Evolutionary conservation across 2,113 vertebrate species (phyloP).

Genomic region (Psilopogon haemacephalus): DNA sequence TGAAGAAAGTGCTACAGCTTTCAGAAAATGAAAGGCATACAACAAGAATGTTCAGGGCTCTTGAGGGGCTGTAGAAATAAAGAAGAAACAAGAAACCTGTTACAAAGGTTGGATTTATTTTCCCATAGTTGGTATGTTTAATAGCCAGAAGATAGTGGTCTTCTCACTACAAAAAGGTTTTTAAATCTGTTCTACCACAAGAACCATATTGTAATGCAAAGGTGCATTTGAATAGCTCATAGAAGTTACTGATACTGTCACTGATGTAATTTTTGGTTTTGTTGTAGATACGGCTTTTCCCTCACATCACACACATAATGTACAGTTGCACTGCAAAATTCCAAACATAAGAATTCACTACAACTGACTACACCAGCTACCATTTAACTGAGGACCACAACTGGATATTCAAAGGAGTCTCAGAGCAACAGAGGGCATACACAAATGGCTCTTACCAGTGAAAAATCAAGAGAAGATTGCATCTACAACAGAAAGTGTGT

Average conservation of each 20-base stretch:
- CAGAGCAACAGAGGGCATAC: background rate
- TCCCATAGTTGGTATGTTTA: background rate
- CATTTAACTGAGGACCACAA: background rate
- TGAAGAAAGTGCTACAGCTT: background rate
- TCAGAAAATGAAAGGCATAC: background rate
- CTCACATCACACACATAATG: background rate
- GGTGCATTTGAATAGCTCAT: background rate
- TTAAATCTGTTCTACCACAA: background rate
- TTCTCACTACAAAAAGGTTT: background rate
- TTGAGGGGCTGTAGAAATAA: background rate
- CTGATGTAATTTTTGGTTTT: background rate
- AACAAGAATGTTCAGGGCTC: background rate
- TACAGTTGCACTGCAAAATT: background rate
- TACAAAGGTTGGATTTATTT: background rate
- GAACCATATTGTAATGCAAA: background rate
- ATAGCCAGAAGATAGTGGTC: background rate
- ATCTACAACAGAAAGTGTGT: background rate
- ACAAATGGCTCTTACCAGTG: background rate
- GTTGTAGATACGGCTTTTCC: background rate
- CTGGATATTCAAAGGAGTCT: background rate
- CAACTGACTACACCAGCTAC: background rate
- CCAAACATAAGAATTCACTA: background rate
- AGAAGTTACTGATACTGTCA: background rate
- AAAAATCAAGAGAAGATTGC: background rate
- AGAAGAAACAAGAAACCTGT: background rate